Percentiles rank a stretch among this genome's conserved stretches.
These are phyloP conservation scores for Rhincodon typus DNA, from an alignment of 2,797 vertebrate genomes.

Conservation along the genomic window DNA sequence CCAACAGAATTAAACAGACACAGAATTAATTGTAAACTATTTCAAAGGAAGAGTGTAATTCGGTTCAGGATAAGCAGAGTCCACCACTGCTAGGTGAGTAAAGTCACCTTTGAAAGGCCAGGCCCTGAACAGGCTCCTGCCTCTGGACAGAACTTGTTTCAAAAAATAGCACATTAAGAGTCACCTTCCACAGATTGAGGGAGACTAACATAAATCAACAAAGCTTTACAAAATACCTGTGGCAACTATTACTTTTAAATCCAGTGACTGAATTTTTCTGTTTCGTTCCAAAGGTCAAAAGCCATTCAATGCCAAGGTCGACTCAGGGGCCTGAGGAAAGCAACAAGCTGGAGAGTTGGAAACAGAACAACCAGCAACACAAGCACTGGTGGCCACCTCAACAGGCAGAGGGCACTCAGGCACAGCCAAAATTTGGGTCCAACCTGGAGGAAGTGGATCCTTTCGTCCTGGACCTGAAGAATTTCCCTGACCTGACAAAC, in stretches of 20 bases:
- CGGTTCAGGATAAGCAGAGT: background rate
- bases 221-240: background rate
- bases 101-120: background rate
- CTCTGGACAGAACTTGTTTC: background rate
- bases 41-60: background rate
- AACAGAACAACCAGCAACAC: constrained; percentile 48
- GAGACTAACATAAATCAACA: background rate
- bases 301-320: constrained; percentile 46
- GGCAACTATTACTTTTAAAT: background rate
- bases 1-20: background rate
- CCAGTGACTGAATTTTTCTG: constrained; percentile 16
- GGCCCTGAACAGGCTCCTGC: background rate
- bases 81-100: background rate
- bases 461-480: constrained; percentile 77
- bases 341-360: constrained; percentile 60
- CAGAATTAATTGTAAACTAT: background rate
- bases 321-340: constrained; percentile 48
- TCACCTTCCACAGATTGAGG: background rate
- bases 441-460: constrained; percentile 62
- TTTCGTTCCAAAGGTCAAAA: constrained; percentile 53
- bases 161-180: background rate
- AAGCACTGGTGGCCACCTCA: constrained; percentile 56
- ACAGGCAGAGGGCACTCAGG: constrained; percentile 53
- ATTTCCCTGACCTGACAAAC: constrained; percentile 71
- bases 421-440: constrained; percentile 44